These are phyloP conservation scores for Gobiocypris rarus DNA, from an alignment of 2,113 vertebrate species.

Conservation along the genomic window DNA sequence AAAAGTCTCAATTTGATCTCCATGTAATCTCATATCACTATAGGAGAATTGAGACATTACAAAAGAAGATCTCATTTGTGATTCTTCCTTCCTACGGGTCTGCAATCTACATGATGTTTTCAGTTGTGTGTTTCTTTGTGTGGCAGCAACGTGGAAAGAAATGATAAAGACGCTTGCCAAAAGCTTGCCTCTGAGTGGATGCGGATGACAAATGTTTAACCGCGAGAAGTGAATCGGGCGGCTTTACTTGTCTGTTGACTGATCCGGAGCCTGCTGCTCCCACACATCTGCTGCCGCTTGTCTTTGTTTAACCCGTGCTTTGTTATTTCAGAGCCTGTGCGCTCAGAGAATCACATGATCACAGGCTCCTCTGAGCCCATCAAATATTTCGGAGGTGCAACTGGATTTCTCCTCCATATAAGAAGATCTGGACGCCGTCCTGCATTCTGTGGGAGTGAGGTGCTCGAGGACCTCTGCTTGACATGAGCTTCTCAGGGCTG, in stretches of 20 bases:
- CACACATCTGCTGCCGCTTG: constrained; percentile 14
- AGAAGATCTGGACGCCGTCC: constrained; percentile 22
- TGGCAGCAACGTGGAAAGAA: not conserved
- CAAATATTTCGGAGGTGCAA: constrained; percentile 23
- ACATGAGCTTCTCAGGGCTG: constrained; percentile 12
- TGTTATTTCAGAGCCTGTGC: constrained; percentile 28
- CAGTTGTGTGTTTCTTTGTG: not conserved
- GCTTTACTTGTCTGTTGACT: constrained; percentile 25
- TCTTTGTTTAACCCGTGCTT: constrained; percentile 40
- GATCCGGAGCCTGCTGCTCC: constrained; percentile 29
- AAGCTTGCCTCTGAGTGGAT: constrained; percentile 19
- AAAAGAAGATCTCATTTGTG: not conserved
- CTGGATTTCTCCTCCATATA: constrained; percentile 40
- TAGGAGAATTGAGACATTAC: not conserved
- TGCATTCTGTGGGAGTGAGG: not conserved
- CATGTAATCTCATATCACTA: not conserved
- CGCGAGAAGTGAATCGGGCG: not conserved
- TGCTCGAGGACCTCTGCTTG: not conserved
- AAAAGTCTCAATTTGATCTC: not conserved
- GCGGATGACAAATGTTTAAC: constrained; percentile 32
- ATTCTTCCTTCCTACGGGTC: not conserved
- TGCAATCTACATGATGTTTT: not conserved
- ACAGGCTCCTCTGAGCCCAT: constrained; percentile 7
- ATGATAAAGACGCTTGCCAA: constrained; percentile 7
- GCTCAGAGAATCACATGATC: constrained; percentile 20